Evolutionary conservation across 1,140 invertebrate species (phyloP), one percentile per base, ranked within the genome.

Genomic region (Luehdorfia chinensis): DNA sequence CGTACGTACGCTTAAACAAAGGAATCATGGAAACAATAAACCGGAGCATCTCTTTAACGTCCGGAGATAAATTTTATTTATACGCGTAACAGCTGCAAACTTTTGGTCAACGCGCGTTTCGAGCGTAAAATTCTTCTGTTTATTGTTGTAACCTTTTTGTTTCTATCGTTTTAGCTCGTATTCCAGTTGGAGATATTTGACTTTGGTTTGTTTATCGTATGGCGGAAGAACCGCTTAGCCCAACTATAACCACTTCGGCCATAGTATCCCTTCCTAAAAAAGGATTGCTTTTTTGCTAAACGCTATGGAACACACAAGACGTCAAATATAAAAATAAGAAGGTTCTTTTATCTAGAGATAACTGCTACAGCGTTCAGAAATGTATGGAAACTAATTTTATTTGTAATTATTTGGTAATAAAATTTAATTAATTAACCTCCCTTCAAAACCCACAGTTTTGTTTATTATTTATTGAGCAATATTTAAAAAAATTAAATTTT

Each of bases 41-140:
- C 74, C 57, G 61, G 65, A 77, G 63, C 69, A 67, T 72, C 64
- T 68, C 63, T 71, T 75, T 67, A 71, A 73, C 76, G 75, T 79
- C 68, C 78, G 70, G 78, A 75, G 68, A 77, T 80, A 83, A 83
- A 79, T 62, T 77, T 74, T 83, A 85, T 85, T 85, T 83, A 83
- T 85, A 83, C 67, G 37, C 41, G 33, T 41, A 81, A 81, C 80
- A 85, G 80, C 80, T 85, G 80, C 80, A 80, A 85, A 83, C 80
- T 78, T 83, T 79, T 85, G 80, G 78, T 85, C 77, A 81, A 76
- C 71, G 58, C 65, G 63, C 50, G 66, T 50, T 50, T 49, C 44
- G 44, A 49, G 47, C 60, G 66, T 71, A 66, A 70, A 74, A 67
- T 56, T 27, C 25, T 45, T 7, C 9, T 73, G 76, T 80, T 84